phyloP scores from a whole-genome alignment of 2,113 vertebrate genomes.

The Platysteira castanea region DNA sequence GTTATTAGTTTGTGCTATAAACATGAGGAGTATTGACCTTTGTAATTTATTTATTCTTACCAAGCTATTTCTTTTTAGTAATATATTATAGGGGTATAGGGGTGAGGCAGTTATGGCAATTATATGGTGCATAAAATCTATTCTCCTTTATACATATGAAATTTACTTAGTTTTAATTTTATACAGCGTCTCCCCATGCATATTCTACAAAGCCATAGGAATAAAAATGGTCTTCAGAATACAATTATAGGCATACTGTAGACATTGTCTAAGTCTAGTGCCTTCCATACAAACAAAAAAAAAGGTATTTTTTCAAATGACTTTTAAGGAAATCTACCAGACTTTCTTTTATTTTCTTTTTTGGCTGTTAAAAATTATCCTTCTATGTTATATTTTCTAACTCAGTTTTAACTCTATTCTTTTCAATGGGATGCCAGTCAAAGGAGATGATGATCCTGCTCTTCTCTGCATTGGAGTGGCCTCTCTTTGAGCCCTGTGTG shows the following conservation, averaged over 20 bases:
- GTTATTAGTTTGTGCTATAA: conserved; percentile 11
- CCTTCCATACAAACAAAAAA: not conserved
- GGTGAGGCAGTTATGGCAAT: conserved; percentile 42
- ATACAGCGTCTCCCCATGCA: not conserved
- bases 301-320: not conserved
- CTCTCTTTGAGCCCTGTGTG: not conserved
- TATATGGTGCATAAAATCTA: conserved; percentile 28
- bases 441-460: not conserved
- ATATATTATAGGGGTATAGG: not conserved
- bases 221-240: not conserved
- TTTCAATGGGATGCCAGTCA: not conserved
- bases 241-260: not conserved
- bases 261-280: not conserved
- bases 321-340: not conserved
- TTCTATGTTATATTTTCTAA: not conserved
- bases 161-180: conserved; percentile 46
- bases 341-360: not conserved
- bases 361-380: not conserved
- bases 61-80: conserved; percentile 22
- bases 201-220: not conserved
- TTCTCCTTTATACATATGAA: conserved; percentile 12
- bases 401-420: not conserved
- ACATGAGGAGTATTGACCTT: conserved; percentile 9
- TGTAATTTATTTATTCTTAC: conserved; percentile 49
- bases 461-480: not conserved